Evolutionary conservation across 2,888 invertebrate species (phyloP), one percentile per base, ranked within the genome.

Genomic region (Euproctis similis): DNA sequence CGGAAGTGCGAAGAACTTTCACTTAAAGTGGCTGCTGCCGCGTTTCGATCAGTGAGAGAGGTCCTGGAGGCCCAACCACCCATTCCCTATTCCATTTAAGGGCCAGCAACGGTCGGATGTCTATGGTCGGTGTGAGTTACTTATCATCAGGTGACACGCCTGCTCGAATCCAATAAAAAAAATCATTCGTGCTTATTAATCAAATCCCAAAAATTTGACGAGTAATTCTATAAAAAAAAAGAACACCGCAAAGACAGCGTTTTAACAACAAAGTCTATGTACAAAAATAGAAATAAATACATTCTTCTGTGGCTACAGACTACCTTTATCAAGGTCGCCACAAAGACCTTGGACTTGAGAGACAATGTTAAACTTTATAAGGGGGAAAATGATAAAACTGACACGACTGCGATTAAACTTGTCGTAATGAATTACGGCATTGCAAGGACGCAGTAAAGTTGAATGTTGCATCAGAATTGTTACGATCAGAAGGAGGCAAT

Each of bases 371-470:
- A 62, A 66, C 62, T 68, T 59, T 63, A 67, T 56, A 56, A 51
- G 49, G 47, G 42, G 31, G 58, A 61, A 78, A 76, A 77, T 71
- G 66, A 76, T 68, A 72, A 78, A 75, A 74, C 69, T 68, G 68
- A 66, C 60, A 68, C 56, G 57, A 64, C 60, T 59, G 54, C 74
- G 64, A 73, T 75, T 75, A 71, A 73, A 72, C 69, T 73, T 68
- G 78, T 80, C 75, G 69, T 76, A 77, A 78, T 76, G 78, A 82
- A 81, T 84, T 82, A 82, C 81, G 81, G 81, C 82, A 82, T 81
- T 82, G 82, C 82, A 84, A 84, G 82, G 81, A 82, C 81, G 81
- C 78, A 71, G 77, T 81, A 81, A 80, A 81, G 80, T 80, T 81
- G 78, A 82, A 81, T 81, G 78, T 81, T 82, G 82, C 81, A 80